Evolutionary conservation across 2,888 invertebrate genomes (phyloP), one percentile per base, ranked within the genome.

Genomic region (Agapostemon virescens): DNA sequence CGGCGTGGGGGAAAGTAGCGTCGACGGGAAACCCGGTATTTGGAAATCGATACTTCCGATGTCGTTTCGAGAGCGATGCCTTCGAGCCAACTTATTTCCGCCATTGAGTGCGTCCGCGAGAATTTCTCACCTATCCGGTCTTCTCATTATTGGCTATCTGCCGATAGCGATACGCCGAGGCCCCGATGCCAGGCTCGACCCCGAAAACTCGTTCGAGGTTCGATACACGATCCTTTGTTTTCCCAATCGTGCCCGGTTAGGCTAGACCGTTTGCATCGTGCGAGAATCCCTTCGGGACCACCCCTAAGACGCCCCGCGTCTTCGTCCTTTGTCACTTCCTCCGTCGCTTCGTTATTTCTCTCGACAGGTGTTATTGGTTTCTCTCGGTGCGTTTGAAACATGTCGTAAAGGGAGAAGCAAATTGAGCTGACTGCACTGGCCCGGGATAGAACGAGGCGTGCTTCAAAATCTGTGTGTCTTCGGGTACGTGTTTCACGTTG

Each of bases 11-110:
- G 26, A 17, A 55, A 55, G 55, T 17, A 71, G 55, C 49, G 30
- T 64, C 64, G 61, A 75, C 68, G 77, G 73, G 68, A 83, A 74
- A 86, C 77, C 79, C 77, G 72, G 77, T 74, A 71, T 86, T 86
- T 83, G 80, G 74, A 79, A 86, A 86, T 86, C 86, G 86, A 86
- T 86, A 85, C 79, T 82, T 86, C 77, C 81, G 80, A 82, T 68
- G 73, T 85, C 85, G 84, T 84, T 84, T 69, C 40, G 77, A 74
- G 80, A 81, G 77, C 81, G 79, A 83, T 83, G 75, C 81, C 81
- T 83, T 74, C 79, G 73, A 71, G 71, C 64, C 81, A 63, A 83
- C 84, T 81, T 83, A 83, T 74, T 81, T 55, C 74, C 79, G 69
- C 58, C 71, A 9, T 20, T 45, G 45, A 36, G 49, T 45, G 40